phyloP scores from a whole-genome alignment of 2,113 vertebrate species.

The Halichoerus grypus region DNA sequence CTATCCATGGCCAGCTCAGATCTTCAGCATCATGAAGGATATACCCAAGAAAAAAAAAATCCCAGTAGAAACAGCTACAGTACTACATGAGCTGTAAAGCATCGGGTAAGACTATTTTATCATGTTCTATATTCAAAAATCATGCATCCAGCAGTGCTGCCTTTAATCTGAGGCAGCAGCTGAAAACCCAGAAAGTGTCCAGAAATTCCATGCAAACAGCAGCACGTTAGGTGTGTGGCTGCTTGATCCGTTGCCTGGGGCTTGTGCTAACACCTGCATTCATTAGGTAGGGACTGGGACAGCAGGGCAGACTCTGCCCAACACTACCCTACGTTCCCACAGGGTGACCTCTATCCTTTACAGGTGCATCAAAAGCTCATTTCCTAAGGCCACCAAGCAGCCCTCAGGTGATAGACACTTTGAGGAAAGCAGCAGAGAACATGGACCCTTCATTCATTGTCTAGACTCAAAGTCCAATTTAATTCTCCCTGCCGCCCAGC shows the following conservation, averaged over 20 bases:
- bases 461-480: too few species aligned
- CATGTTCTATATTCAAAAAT: too few species aligned
- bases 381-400: background rate
- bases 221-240: too few species aligned
- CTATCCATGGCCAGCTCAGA: background rate
- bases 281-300: background rate
- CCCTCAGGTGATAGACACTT: background rate
- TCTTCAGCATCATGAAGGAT: background rate
- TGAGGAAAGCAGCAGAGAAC: background rate
- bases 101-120: fast-evolving
- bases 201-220: too few species aligned
- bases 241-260: background rate
- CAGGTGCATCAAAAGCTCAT: background rate
- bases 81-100: background rate
- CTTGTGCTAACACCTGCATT: background rate
- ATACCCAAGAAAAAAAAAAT: fast-evolving
- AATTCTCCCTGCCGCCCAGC: background rate
- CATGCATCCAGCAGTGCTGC: fast-evolving
- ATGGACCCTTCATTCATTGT: background rate
- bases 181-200: too few species aligned
- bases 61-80: fast-evolving
- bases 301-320: fast-evolving
- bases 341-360: background rate
- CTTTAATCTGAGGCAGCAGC: background rate
- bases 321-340: background rate